These are phyloP conservation scores for Phodopus roborovskii DNA, from an alignment of 2,113 vertebrate genomes.

Conservation along the genomic window DNA sequence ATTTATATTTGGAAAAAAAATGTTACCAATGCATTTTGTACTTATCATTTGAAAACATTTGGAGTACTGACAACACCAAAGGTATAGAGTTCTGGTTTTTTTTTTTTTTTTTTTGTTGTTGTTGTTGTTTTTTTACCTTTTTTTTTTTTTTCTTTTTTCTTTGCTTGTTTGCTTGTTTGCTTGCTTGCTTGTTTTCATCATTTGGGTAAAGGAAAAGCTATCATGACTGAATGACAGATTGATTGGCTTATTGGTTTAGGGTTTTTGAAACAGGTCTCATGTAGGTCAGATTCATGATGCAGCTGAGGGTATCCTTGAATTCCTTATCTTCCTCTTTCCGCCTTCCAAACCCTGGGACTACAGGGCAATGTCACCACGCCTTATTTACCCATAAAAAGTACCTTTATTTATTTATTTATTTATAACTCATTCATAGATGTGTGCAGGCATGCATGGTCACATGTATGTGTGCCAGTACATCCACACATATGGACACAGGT, in stretches of 20 bases:
- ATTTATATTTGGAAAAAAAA: slow-evolving; percentile 57
- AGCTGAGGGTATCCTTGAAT: background rate
- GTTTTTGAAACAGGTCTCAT: background rate
- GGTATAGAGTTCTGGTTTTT: background rate
- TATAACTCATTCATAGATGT: background rate
- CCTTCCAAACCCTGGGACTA: background rate
- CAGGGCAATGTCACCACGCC: background rate
- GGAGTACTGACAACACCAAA: background rate
- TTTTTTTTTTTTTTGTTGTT: too few relatives aligned
- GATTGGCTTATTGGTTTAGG: background rate
- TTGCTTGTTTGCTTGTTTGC: background rate
- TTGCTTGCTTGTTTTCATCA: too few relatives aligned
- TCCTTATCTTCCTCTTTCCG: background rate
- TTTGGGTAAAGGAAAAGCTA: background rate
- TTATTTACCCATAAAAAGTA: background rate
- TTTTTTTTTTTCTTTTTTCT: too few relatives aligned
- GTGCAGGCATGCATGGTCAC: background rate
- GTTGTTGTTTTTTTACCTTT: too few relatives aligned
- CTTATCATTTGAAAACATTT: background rate
- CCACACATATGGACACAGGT: too few relatives aligned
- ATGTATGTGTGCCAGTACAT: too few relatives aligned
- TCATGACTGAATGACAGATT: background rate
- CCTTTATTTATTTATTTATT: background rate
- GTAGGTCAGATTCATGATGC: background rate
- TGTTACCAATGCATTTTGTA: background rate